Conservation (phyloP, 2,888 invertebrate genomes). For the Cataglyphis albicans region DNA sequence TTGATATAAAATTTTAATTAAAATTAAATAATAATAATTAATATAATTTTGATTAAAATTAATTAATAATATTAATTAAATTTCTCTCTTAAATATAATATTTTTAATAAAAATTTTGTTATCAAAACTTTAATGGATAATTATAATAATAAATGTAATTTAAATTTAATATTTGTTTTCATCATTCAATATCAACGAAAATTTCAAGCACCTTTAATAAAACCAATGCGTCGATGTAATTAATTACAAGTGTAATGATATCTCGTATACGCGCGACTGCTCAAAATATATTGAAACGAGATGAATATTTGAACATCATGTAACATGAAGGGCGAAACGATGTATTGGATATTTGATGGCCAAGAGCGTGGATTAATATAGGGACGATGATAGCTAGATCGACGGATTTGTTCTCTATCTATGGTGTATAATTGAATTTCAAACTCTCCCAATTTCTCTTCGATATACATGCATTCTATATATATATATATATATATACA, state of each 20-base stretch:
- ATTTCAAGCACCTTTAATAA: background rate
- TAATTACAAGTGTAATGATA: constrained; percentile 1
- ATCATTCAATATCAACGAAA: background rate
- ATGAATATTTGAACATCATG: constrained; percentile 53
- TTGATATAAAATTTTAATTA: background rate
- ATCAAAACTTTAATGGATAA: background rate
- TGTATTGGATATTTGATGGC: constrained; percentile 57
- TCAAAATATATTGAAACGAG: constrained; percentile 15
- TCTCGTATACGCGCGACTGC: background rate
- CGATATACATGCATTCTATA: constrained; percentile 67
- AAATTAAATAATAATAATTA: background rate
- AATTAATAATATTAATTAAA: constrained; percentile 7
- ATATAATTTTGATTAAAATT: constrained; percentile 6
- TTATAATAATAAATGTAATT: background rate
- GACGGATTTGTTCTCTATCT: constrained; percentile 75
- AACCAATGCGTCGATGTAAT: constrained; percentile 6
- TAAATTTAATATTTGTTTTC: background rate
- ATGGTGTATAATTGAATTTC: constrained; percentile 79
- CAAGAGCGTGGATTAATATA: constrained; percentile 68
- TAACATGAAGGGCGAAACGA: constrained; percentile 20
- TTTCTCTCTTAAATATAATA: background rate
- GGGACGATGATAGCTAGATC: constrained; percentile 68
- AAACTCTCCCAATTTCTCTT: constrained; percentile 73
- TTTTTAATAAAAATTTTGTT: background rate
- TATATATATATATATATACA: background rate